phyloP scores from a whole-genome alignment of 1,140 invertebrate genomes.

The Drosophila busckii region DNA sequence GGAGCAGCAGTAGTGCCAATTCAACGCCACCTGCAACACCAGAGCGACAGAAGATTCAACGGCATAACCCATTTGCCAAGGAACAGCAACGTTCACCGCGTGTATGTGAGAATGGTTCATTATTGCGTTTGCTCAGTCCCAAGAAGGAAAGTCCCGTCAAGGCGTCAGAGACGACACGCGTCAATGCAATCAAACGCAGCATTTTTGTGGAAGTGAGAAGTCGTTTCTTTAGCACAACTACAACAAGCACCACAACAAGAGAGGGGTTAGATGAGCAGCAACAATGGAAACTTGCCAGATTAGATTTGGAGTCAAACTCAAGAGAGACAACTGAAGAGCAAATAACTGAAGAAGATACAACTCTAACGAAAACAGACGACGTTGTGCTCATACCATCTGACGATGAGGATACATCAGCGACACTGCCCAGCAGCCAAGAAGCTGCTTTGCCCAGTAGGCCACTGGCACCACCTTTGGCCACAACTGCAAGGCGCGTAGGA shows the following conservation, averaged over 20 bases:
- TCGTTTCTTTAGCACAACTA: conserved; percentile 49
- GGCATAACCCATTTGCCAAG: conserved; percentile 70
- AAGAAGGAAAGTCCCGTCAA: conserved; percentile 31
- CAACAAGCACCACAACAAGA: conserved; percentile 4
- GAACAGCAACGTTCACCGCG: conserved; percentile 27
- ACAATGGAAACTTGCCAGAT: not conserved
- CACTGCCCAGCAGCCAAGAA: conserved; percentile 31
- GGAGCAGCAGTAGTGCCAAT: conserved; percentile 4
- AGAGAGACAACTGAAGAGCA: not conserved
- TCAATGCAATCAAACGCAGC: conserved; percentile 46
- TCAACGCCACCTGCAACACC: conserved; percentile 44
- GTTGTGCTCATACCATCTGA: conserved; percentile 33
- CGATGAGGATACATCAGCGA: conserved; percentile 36
- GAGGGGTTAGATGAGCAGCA: not conserved
- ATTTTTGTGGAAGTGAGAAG: conserved; percentile 62
- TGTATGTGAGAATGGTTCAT: conserved; percentile 56
- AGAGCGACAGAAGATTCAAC: conserved; percentile 26
- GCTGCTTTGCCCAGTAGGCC: not conserved
- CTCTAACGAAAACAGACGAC: conserved; percentile 10
- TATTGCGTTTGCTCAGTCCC: conserved; percentile 61
- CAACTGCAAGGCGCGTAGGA: conserved; percentile 39
- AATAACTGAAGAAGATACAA: not conserved
- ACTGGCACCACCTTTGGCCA: conserved; percentile 9
- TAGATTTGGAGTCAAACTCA: not conserved
- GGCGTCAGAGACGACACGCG: not conserved